These are phyloP conservation scores for Calliopsis andreniformis DNA, from an alignment of 1,140 invertebrate genomes.

Conservation along the genomic window DNA sequence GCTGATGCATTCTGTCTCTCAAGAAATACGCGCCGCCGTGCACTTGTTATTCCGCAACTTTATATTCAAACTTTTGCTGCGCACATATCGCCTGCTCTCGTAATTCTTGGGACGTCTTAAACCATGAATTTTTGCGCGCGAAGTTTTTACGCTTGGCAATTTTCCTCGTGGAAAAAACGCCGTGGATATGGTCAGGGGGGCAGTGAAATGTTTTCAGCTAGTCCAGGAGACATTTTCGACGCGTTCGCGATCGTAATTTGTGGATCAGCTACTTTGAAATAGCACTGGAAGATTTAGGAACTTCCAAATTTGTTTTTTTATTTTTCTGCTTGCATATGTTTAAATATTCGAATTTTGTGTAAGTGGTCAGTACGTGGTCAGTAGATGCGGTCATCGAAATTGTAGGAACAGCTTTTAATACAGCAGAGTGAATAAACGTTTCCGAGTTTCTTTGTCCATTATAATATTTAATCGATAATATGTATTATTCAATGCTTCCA, in stretches of 20 bases:
- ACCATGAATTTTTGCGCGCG: neutral
- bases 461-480: neutral
- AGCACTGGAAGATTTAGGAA: too few relatives aligned
- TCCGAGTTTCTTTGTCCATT: neutral
- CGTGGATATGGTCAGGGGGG: neutral
- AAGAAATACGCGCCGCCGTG: neutral
- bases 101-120: neutral
- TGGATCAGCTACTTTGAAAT: too few relatives aligned
- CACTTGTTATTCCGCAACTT: conserved; percentile 9
- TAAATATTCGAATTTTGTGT: too few relatives aligned
- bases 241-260: too few relatives aligned
- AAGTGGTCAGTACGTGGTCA: too few relatives aligned
- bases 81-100: neutral
- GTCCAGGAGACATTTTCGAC: neutral
- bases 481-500: neutral
- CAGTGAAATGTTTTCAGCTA: too few relatives aligned
- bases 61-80: neutral
- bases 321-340: too few relatives aligned
- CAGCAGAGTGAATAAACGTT: neutral
- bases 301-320: too few relatives aligned
- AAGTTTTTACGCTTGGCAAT: too few relatives aligned
- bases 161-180: too few relatives aligned
- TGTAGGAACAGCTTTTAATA: neutral
- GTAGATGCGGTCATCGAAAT: too few relatives aligned
- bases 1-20: neutral